phyloP scores from a whole-genome alignment of 2,888 invertebrate genomes.

The Pasiphila rectangulata region DNA sequence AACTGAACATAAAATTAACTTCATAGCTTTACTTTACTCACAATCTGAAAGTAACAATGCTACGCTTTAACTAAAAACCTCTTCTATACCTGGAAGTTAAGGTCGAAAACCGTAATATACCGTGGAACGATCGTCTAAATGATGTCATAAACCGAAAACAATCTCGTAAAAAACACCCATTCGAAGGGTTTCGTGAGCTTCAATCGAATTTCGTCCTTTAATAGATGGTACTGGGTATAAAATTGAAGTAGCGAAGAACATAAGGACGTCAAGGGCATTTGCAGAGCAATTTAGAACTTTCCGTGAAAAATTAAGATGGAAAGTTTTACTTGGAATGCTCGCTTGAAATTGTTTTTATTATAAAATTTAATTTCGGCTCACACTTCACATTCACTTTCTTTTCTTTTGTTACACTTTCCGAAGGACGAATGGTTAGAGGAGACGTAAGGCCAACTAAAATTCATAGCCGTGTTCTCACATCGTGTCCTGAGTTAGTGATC shows the following conservation, averaged over 20 bases:
- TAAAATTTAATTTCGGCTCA: neutral
- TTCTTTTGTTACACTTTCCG: no score
- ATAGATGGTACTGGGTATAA: conserved; percentile 18
- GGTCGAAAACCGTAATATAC: conserved; percentile 29
- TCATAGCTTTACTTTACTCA: conserved; percentile 37
- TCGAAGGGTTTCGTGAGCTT: conserved; percentile 34
- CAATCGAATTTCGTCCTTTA: conserved; percentile 32
- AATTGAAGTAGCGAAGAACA: conserved; percentile 5
- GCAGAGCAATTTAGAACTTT: conserved; percentile 15
- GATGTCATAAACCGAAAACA: conserved; percentile 45
- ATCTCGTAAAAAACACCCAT: conserved; percentile 43
- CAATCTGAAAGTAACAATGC: conserved; percentile 32
- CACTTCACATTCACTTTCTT: no score
- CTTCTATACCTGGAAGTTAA: conserved; percentile 35
- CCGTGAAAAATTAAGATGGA: conserved; percentile 10
- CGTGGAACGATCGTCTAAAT: conserved; percentile 33
- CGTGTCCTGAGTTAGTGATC: no score
- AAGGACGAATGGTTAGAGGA: neutral
- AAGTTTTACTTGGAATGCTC: conserved; percentile 3
- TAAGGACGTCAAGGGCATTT: neutral
- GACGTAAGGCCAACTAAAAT: no score
- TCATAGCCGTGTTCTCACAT: no score
- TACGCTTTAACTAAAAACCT: conserved; percentile 34
- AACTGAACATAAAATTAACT: conserved; percentile 48
- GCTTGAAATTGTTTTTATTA: neutral